Conservation (phyloP, 92 coral and sea anemone genomes). For the Chrysogorgia sp. region DNA sequence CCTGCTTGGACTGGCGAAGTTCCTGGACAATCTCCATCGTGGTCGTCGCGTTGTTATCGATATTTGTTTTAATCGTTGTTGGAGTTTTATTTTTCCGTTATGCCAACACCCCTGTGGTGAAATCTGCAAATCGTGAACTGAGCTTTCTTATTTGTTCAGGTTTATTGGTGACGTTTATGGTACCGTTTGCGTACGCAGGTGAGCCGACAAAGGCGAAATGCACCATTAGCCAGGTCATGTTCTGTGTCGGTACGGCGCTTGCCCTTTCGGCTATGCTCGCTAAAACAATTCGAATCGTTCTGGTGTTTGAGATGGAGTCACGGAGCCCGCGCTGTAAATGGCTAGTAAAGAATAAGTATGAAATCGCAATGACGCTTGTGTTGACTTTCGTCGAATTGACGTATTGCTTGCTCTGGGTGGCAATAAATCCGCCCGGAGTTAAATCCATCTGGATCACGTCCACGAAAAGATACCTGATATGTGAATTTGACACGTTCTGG, state of each 20-base stretch:
- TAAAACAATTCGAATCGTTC: slow-evolving; percentile 75
- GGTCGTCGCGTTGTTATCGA: slow-evolving; percentile 50
- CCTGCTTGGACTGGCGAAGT: slow-evolving; percentile 62
- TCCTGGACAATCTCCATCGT: slow-evolving; percentile 71
- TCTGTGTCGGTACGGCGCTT: slow-evolving; percentile 69
- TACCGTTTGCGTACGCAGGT: slow-evolving; percentile 72
- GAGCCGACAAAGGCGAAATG: slow-evolving; percentile 70
- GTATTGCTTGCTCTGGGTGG: slow-evolving; percentile 66
- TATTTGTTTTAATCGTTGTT: slow-evolving; percentile 21
- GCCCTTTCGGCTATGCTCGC: slow-evolving; percentile 69
- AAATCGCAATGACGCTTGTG: slow-evolving; percentile 28
- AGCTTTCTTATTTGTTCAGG: slow-evolving; percentile 67
- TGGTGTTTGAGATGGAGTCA: slow-evolving; percentile 35
- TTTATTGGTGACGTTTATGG: slow-evolving; percentile 64
- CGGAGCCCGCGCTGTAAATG: slow-evolving; percentile 21
- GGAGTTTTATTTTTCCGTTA: slow-evolving; percentile 61
- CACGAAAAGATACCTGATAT: slow-evolving; percentile 53
- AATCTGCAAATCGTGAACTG: slow-evolving; percentile 77
- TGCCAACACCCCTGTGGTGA: slow-evolving; percentile 75
- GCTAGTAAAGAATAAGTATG: slow-evolving; percentile 28
- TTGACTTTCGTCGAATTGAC: slow-evolving; percentile 59
- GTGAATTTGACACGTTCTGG: slow-evolving; percentile 57
- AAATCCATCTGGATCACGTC: slow-evolving; percentile 38
- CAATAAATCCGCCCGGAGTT: slow-evolving; percentile 68
- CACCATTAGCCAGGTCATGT: slow-evolving; percentile 61